phyloP scores from a whole-genome alignment of 2,797 vertebrate genomes.

The Mormyrus proboscirostris region DNA sequence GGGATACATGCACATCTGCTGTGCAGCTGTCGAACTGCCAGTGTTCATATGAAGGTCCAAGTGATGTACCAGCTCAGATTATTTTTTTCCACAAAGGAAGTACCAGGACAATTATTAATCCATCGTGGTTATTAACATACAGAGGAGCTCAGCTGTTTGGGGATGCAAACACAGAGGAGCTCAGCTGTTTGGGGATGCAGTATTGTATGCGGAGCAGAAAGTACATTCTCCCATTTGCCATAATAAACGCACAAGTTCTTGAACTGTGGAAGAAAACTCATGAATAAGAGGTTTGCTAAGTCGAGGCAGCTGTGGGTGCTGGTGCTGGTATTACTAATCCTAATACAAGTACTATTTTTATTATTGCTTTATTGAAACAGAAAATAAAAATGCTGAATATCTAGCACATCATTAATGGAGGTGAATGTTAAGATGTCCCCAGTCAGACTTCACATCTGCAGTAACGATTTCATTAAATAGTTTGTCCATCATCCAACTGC shows the following conservation, averaged over 20 bases:
- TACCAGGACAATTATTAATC: neutral
- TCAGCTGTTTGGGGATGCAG: neutral
- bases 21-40: conserved; percentile 25
- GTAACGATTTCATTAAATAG: neutral
- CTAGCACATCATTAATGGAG: neutral
- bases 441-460: neutral
- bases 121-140: conserved; percentile 9
- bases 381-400: neutral
- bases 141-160: neutral
- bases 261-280: neutral
- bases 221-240: neutral
- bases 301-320: neutral
- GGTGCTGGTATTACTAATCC: neutral
- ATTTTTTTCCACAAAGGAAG: neutral
- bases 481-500: neutral
- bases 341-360: neutral
- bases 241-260: neutral
- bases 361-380: neutral
- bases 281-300: neutral
- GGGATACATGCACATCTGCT: conserved; percentile 27
- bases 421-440: neutral
- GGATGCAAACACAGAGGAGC: neutral
- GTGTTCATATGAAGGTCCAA: conserved; percentile 10
- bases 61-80: neutral
- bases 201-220: neutral